Percentiles rank a stretch among this genome's conserved stretches.
Evolutionary conservation across 2,797 vertebrate species (phyloP).

Genomic region (Phoebastria nigripes): DNA sequence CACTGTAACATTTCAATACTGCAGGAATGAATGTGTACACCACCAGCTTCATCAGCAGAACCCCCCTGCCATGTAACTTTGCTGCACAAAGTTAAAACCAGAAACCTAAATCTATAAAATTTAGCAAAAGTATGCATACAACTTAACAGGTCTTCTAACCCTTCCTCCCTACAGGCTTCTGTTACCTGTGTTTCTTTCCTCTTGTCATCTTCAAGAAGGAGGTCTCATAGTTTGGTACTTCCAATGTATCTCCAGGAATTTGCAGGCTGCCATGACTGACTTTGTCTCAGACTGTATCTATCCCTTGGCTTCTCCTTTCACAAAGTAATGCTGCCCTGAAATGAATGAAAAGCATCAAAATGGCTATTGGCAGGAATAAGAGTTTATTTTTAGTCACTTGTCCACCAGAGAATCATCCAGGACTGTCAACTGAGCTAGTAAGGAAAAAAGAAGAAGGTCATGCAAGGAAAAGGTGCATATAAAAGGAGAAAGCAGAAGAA

Average conservation of each 20-base stretch:
- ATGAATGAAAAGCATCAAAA: background rate
- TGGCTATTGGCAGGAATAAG: background rate
- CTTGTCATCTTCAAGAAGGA: background rate
- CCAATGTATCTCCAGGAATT: background rate
- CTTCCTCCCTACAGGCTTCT: background rate
- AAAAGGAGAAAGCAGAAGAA: background rate
- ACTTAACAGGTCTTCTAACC: background rate
- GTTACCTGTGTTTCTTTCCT: background rate
- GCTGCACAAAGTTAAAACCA: background rate
- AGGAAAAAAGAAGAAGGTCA: background rate
- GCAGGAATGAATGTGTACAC: background rate
- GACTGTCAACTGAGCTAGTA: background rate
- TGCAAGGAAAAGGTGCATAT: background rate
- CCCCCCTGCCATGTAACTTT: background rate
- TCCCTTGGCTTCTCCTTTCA: background rate
- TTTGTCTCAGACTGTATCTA: background rate
- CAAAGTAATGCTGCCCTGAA: background rate
- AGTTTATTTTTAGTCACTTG: background rate
- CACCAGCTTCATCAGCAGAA: background rate
- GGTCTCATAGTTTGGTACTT: background rate
- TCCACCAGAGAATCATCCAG: background rate
- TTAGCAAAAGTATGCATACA: background rate
- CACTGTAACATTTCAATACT: background rate
- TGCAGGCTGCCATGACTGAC: background rate
- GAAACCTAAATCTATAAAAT: background rate